phyloP scores from a whole-genome alignment of 2,888 invertebrate species.

The Rhaphigaster nebulosa region DNA sequence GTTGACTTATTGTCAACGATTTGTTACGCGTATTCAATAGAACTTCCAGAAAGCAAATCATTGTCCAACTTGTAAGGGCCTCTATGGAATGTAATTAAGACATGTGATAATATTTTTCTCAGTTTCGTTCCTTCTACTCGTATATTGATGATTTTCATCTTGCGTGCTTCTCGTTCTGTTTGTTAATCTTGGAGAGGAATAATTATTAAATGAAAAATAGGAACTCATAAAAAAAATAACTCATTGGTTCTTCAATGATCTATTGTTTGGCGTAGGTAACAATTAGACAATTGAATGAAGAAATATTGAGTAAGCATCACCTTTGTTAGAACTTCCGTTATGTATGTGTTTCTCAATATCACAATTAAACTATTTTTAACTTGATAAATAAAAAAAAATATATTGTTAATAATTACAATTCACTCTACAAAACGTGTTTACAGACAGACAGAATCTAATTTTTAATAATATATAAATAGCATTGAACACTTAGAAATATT shows the following conservation, averaged over 20 bases:
- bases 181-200: too few species aligned
- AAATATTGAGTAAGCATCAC: background rate
- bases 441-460: too few species aligned
- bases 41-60: background rate
- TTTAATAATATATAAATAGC: too few species aligned
- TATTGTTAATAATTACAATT: background rate
- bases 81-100: background rate
- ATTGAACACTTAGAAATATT: too few species aligned
- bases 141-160: background rate
- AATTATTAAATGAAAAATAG: too few species aligned
- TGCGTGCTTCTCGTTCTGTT: background rate
- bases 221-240: background rate
- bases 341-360: background rate
- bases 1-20: constrained; percentile 30
- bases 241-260: background rate
- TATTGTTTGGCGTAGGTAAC: background rate
- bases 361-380: background rate
- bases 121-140: background rate
- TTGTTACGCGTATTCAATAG: background rate
- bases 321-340: background rate
- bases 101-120: background rate
- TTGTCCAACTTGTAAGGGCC: background rate
- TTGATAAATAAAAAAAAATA: background rate
- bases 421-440: background rate
- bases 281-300: constrained; percentile 30